Evolutionary conservation across 2,113 vertebrate species (phyloP).

Genomic region (Perca flavescens): DNA sequence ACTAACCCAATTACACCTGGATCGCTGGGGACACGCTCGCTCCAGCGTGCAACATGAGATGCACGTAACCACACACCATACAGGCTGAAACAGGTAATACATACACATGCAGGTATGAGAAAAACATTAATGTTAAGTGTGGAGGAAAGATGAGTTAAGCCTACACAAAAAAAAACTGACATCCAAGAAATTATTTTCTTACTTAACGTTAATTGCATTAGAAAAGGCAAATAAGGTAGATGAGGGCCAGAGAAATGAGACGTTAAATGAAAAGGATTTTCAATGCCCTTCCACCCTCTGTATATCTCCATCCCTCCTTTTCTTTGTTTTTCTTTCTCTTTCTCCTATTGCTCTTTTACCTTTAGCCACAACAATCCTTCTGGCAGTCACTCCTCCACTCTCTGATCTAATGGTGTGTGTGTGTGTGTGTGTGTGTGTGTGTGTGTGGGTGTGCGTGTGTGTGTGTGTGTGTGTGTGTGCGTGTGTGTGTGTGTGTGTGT

Average conservation of each 20-base stretch:
- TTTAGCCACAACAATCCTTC: constrained; percentile 41
- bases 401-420: constrained; percentile 26
- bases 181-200: constrained; percentile 64
- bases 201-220: constrained; percentile 64
- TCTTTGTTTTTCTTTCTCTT: constrained; percentile 34
- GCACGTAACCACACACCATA: constrained; percentile 17
- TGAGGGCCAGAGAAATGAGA: constrained; percentile 50
- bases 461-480: constrained; percentile 22
- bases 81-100: constrained; percentile 15
- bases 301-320: constrained; percentile 27
- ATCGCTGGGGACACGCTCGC: constrained; percentile 46
- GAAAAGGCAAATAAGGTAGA: constrained; percentile 57
- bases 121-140: background rate
- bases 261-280: constrained; percentile 63
- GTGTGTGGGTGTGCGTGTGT: constrained; percentile 18
- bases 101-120: constrained; percentile 16
- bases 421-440: constrained; percentile 24
- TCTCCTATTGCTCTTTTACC: constrained; percentile 32
- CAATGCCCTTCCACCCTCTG: constrained; percentile 6
- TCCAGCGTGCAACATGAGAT: constrained; percentile 48
- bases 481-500: constrained; percentile 20
- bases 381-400: constrained; percentile 41
- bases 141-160: constrained; percentile 46
- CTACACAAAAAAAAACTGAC: constrained; percentile 12
- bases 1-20: constrained; percentile 82